Evolutionary conservation across 2,113 vertebrate genomes (phyloP).

Genomic region (Axis porcinus): DNA sequence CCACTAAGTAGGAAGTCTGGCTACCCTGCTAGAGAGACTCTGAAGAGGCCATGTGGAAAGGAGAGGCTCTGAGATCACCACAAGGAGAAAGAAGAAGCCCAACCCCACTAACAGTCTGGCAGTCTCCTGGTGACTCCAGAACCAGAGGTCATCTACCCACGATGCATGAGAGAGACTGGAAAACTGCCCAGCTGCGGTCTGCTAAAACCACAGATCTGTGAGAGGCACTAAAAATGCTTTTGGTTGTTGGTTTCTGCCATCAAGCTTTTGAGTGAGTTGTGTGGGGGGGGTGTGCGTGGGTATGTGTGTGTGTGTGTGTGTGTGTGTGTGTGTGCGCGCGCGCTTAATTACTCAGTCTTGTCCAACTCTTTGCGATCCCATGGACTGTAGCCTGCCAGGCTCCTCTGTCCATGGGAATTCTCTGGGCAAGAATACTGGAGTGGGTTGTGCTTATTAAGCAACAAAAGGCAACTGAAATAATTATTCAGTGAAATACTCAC

Average conservation of each 20-base stretch:
- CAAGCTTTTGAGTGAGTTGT: not conserved
- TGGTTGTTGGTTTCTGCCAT: not conserved
- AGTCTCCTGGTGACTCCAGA: not conserved
- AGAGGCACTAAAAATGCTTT: not conserved
- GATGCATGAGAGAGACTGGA: not conserved
- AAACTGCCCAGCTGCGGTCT: not conserved
- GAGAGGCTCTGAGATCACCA: not conserved
- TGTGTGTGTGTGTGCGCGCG: not conserved
- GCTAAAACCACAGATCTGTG: not conserved
- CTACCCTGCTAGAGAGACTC: not conserved
- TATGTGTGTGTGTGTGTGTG: too few relatives aligned
- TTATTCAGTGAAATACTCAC: not conserved
- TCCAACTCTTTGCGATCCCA: not conserved
- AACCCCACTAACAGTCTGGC: accelerated
- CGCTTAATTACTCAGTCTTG: not conserved
- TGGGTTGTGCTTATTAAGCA: not conserved
- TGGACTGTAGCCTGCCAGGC: not conserved
- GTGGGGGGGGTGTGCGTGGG: too few relatives aligned
- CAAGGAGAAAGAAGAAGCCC: not conserved
- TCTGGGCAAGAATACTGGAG: not conserved
- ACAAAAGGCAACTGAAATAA: not conserved
- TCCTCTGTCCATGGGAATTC: not conserved
- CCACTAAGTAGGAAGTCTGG: not conserved
- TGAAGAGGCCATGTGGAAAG: not conserved
- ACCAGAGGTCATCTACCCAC: not conserved